These are phyloP conservation scores for Stenoptilia bipunctidactyla DNA, from an alignment of 2,888 invertebrate genomes.

Conservation along the genomic window DNA sequence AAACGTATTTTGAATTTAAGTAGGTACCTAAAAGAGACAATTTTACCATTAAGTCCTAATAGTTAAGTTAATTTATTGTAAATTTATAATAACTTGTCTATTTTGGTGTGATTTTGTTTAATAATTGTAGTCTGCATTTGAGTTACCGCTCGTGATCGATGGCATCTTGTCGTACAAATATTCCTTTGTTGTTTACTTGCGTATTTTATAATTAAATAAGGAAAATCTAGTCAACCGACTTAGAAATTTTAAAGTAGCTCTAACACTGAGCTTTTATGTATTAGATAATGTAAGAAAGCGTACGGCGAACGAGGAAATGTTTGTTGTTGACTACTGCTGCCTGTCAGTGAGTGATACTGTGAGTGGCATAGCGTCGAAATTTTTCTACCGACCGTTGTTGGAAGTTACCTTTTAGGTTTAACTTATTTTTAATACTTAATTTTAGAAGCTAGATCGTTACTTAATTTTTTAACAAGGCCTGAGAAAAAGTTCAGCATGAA, in stretches of 20 bases:
- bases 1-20: constrained; percentile 24
- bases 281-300: constrained; percentile 2
- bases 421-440: constrained; percentile 48
- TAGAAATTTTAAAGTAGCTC: constrained; percentile 63
- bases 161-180: constrained; percentile 72
- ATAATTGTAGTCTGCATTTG: constrained; percentile 67
- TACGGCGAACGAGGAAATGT: constrained; percentile 12
- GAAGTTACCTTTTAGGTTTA: constrained; percentile 68
- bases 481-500: constrained; percentile 63
- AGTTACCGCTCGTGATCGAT: constrained; percentile 71
- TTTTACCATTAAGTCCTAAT: constrained; percentile 40
- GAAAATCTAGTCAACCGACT: constrained; percentile 70
- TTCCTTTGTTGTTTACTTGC: constrained; percentile 69
- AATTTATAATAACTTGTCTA: constrained; percentile 36
- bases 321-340: constrained; percentile 13
- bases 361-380: constrained; percentile 7
- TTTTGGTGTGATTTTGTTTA: constrained; percentile 65
- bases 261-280: constrained; percentile 40
- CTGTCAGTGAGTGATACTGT: not conserved
- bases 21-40: constrained; percentile 28
- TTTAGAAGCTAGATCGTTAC: constrained; percentile 55
- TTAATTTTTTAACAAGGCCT: constrained; percentile 54
- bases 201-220: constrained; percentile 58
- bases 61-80: constrained; percentile 63
- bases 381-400: constrained; percentile 29